Evolutionary conservation across 2,888 invertebrate genomes (phyloP), one percentile per base, ranked within the genome.

Genomic region (Platynereis dumerilii): DNA sequence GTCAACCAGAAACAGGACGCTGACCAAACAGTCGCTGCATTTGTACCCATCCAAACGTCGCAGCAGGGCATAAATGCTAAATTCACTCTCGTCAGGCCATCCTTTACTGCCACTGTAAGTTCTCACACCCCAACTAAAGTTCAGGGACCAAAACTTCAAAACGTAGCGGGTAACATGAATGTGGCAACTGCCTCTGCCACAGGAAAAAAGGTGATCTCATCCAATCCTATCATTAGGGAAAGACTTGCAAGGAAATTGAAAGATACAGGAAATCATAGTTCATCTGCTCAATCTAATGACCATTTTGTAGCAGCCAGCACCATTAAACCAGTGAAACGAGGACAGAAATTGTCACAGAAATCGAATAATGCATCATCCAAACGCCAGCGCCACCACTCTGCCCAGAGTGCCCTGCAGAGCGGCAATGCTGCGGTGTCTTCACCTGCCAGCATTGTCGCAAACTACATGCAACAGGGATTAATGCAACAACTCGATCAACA

Each of bases 291-390:
- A 52, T 53, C 48, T 22, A 34, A 53, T 22, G 61, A 39, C 5
- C 62, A 62, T n/a, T 62, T 62, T 57, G 62, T 56, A 27, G 56
- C 62, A 20, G 62, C 57, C 29, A 62, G 62, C 24, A 62, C 56
- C 22, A 62, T 62, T 15, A 56, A 57, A 22, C 62, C 62, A 20
- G 57, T 62, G 44, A 62, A 61, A 54, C 53, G 62, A 12, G 62
- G 56, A 2, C 55, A 54, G 5, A 28, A 52, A 27, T 42, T 54
- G 2, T 26, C 27, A 2, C 42, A 44, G 20, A 24, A 22, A 48
- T 48, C 48, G 3, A 61, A 61, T 10, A 52, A 39, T 26, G 60
- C 12, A n/a, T 26, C 44, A 17, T 29, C 54, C 12, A 26, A 53
- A 24, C 56, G 62, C 28, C 56, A 57, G 57, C 56, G 62, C 2